Base-by-base conservation (phyloP, 2,888 invertebrate species). In the Asteroscopus sphinx region DNA sequence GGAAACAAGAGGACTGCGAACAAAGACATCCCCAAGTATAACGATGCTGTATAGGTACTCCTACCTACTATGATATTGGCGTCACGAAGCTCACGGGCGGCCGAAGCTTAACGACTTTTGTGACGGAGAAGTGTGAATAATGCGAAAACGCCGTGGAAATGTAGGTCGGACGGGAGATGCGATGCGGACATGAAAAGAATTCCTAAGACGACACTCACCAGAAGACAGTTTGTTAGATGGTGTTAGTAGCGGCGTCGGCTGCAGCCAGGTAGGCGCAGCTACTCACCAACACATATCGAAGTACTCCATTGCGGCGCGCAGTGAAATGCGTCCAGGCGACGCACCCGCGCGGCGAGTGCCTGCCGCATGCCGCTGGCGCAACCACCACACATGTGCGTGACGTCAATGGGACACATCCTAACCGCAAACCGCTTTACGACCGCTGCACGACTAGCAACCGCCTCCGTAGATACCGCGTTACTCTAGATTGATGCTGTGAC, bases 281-380 rank as follows among this genome's bases (percentile, higher is more conserved):
- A 92, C 93, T 93, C 92, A 93, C 93, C 93, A 93, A 83, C 93
- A 93, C 91, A 93, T 89, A 73, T 87, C 87, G 84, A 92, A 90
- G 81, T 91, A 89, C 71, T 88, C 90, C 91, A 91, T 90, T 73
- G 79, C 72, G 76, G 79, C 44, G 68, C 68, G 66, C 74, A 81
- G 65, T 65, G 75, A 80, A 80, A 72, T 81, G 81, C 76, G 71
- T 52, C 53, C 56, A 64, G 54, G 49, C 44, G 41, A 68, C 70
- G 71, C 64, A n/a, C 70, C 58, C 77, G 72, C 61, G 76, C 60
- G 64, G 58, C 60, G 51, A 59, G 52, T 76, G 79, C 52, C 72
- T 48, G 65, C 68, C 64, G 70, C 60, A 65, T 47, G 40, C 40
- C 65, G 46, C 54, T 54, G 47, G 68, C 73, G 71, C 65, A 68